Evolutionary conservation across 2,888 invertebrate species (phyloP).

Genomic region (Scaeva pyrastri): DNA sequence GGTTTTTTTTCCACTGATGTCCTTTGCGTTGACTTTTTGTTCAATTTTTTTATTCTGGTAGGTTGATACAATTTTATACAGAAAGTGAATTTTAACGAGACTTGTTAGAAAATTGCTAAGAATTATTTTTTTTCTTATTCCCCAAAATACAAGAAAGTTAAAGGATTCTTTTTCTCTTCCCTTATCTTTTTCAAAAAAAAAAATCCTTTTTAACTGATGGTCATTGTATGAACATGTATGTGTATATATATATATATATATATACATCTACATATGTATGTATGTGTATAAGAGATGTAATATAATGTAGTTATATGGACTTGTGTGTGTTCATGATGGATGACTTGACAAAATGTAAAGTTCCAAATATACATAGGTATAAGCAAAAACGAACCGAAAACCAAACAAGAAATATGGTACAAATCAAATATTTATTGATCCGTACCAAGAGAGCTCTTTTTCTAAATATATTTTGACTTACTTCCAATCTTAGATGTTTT

Average conservation of each 20-base stretch:
- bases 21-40: constrained; percentile 10
- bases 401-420: constrained; percentile 44
- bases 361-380: constrained; percentile 27
- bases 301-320: background rate
- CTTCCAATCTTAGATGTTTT: constrained; percentile 40
- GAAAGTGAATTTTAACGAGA: constrained; percentile 73
- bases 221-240: constrained; percentile 53
- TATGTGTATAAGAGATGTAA: background rate
- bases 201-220: constrained; percentile 70
- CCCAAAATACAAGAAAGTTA: constrained; percentile 51
- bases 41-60: constrained; percentile 10
- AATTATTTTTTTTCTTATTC: constrained; percentile 42
- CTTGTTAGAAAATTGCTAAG: constrained; percentile 69
- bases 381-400: constrained; percentile 4
- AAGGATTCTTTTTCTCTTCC: constrained; percentile 43
- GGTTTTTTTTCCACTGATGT: constrained; percentile 19
- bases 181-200: constrained; percentile 38
- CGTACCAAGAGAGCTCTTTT: constrained; percentile 1
- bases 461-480: constrained; percentile 18
- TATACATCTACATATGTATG: too few species aligned
- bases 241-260: too few species aligned
- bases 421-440: constrained; percentile 67
- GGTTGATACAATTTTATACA: constrained; percentile 35
- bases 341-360: constrained; percentile 65
- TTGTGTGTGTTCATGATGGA: constrained; percentile 57